Base-by-base conservation (phyloP, 2,888 invertebrate species). In the Lycia hirtaria region DNA sequence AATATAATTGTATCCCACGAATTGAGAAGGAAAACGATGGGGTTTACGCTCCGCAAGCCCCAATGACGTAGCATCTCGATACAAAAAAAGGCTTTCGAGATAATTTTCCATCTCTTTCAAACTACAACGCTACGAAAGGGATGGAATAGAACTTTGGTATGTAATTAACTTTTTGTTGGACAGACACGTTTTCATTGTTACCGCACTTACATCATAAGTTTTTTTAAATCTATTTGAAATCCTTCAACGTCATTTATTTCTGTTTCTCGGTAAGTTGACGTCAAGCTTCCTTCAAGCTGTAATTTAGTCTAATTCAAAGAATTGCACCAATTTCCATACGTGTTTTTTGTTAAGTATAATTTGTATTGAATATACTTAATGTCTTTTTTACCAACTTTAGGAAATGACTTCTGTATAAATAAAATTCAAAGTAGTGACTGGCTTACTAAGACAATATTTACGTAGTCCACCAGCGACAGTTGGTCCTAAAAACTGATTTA, bases 1-100 rank as follows among this genome's bases (percentile, higher is more conserved):
- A 74, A 75, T 64, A 79, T 90, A 89, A 91, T 91, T 89, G 85
- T 76, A 80, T 90, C 84, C 87, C 82, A 77, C 86, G 88, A 88
- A 87, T 71, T 70, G 81, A 78, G 78, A 72, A 81, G 83, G 85
- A 83, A 84, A 87, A 85, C 75, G 82, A 78, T 75, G 77, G 81
- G 77, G 82, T 83, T 60, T 87, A 85, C 86, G 86, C 81, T 85
- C 79, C 71, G 80, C 75, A 80, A 78, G 73, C 68, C 76, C 78
- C 80, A 78, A 80, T 88, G 86, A 87, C 83, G 83, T 73, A 69
- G 83, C 83, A 76, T 81, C 85, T 83, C 71, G 62, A 68, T 62
- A 73, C 64, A 73, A 78, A 81, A n/a, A 81, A 78, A 79, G 70
- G 61, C 54, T 62, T 63, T 56, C 38, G 51, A 48, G 53, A 54